Evolutionary conservation across 1,140 invertebrate genomes (phyloP).

Genomic region (Macrobrachium nipponense): DNA sequence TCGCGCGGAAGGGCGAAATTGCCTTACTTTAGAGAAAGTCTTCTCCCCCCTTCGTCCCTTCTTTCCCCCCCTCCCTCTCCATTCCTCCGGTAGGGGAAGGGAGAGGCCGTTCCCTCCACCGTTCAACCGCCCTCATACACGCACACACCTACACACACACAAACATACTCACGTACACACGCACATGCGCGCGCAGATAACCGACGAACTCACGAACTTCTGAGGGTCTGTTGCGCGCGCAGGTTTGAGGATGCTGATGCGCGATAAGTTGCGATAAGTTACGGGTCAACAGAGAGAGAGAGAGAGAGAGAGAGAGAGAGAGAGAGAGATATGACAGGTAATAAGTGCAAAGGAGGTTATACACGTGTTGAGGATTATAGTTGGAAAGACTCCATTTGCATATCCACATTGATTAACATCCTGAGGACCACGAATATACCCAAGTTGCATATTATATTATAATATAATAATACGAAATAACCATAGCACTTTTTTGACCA

Average conservation of each 20-base stretch:
- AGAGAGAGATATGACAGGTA: too few species aligned
- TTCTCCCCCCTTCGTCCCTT: not conserved
- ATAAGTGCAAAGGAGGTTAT: too few species aligned
- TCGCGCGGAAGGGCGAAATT: conserved; percentile 10
- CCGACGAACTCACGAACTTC: not conserved
- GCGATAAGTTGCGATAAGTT: too few species aligned
- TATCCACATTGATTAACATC: too few species aligned
- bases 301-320: too few species aligned
- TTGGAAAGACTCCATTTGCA: too few species aligned
- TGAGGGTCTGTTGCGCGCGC: not conserved
- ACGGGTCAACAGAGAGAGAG: too few species aligned
- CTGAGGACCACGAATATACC: too few species aligned
- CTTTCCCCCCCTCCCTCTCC: not conserved
- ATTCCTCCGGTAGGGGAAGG: not conserved
- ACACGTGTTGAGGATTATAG: too few species aligned
- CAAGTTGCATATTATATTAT: too few species aligned
- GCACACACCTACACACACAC: conserved; percentile 22
- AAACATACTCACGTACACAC: conserved; percentile 13
- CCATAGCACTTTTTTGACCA: too few species aligned
- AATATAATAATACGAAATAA: too few species aligned
- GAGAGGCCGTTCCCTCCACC: conserved; percentile 26
- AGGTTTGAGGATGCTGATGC: not conserved
- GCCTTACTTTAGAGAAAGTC: conserved; percentile 18
- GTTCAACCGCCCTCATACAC: conserved; percentile 21
- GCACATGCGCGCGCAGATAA: not conserved